Evolutionary conservation across 2,113 vertebrate genomes (phyloP).

Genomic region (Onychorhynchus coronatus): DNA sequence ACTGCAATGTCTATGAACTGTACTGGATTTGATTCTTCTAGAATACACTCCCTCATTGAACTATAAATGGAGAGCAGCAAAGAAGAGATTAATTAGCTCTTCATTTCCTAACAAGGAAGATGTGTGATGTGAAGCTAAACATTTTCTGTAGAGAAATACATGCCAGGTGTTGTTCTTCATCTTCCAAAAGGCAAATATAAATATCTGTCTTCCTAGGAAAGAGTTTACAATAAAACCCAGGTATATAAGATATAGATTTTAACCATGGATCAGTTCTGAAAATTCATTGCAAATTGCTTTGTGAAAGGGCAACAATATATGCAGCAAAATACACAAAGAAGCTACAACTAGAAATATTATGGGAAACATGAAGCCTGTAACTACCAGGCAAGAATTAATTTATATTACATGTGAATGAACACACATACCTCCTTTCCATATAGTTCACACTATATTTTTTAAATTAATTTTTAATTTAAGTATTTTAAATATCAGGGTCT

Average conservation of each 20-base stretch:
- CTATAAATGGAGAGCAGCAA: conserved; percentile 29
- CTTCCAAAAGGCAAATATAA: background rate
- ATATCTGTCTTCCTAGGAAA: background rate
- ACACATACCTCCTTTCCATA: background rate
- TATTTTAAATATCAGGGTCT: background rate
- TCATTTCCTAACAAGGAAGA: conserved; percentile 15
- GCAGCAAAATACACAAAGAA: background rate
- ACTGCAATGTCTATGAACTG: background rate
- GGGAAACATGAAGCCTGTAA: background rate
- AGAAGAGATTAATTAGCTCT: conserved; percentile 50
- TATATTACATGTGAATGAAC: background rate
- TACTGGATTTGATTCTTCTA: conserved; percentile 17
- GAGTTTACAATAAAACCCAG: background rate
- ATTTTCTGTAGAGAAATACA: background rate
- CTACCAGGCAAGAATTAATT: background rate
- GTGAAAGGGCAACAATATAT: background rate
- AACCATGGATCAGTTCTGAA: background rate
- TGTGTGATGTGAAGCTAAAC: conserved; percentile 6
- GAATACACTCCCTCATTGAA: conserved; percentile 18
- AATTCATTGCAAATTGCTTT: background rate
- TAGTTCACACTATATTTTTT: background rate
- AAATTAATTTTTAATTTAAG: background rate
- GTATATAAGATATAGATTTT: background rate
- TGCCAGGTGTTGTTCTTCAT: background rate
- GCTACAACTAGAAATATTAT: background rate